Conservation (phyloP, 2,797 vertebrate genomes). For the Gymnopithys bicolor region DNA sequence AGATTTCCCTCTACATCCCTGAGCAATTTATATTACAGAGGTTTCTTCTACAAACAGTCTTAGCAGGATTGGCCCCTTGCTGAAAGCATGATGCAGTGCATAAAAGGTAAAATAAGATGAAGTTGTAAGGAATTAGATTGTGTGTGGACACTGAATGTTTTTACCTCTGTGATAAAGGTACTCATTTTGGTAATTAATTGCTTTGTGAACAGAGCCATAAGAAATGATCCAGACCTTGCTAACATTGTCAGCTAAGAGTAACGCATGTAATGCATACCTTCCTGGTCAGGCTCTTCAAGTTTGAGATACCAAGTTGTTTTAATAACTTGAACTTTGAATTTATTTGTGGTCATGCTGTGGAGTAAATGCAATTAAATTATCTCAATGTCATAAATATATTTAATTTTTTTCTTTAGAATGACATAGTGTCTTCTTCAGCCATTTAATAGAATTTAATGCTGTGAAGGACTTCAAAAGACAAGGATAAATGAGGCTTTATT, state of each 20-base stretch:
- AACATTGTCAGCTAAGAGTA: neutral
- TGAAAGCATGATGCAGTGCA: neutral
- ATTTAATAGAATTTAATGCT: neutral
- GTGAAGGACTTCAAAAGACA: neutral
- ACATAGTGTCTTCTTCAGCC: neutral
- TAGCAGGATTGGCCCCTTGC: neutral
- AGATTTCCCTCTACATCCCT: neutral
- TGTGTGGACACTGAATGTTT: neutral
- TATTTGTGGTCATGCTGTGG: neutral
- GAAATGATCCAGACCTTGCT: neutral
- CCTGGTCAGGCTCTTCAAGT: neutral
- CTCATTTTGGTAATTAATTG: neutral
- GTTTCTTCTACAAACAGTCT: neutral
- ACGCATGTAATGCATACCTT: neutral
- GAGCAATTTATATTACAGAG: neutral
- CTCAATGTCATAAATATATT: neutral
- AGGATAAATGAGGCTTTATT: neutral
- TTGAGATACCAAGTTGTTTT: neutral
- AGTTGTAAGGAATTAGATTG: neutral
- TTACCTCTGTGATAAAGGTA: neutral
- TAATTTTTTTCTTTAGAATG: neutral
- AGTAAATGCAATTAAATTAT: neutral
- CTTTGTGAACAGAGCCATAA: neutral
- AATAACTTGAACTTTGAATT: neutral
- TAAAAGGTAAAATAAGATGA: neutral